Percentiles rank a stretch among this genome's conserved stretches.
Evolutionary conservation across 1,140 invertebrate species (phyloP).

Genomic region (Medauroidea extradentata): DNA sequence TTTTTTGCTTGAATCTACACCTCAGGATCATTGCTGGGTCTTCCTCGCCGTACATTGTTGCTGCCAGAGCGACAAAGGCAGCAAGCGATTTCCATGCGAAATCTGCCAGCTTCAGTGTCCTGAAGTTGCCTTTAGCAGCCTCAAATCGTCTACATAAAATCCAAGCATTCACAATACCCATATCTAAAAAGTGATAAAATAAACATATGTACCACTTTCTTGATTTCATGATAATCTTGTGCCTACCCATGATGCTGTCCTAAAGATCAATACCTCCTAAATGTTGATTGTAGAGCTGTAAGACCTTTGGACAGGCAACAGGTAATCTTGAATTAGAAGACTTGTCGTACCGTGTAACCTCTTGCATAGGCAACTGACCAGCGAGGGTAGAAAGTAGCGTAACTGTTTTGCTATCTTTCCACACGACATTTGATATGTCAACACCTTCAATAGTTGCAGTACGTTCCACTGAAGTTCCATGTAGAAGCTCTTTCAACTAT

Average conservation of each 20-base stretch:
- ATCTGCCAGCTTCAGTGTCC: background rate
- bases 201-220: constrained; percentile 28
- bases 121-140: background rate
- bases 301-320: background rate
- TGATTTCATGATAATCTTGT: constrained; percentile 24
- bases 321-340: background rate
- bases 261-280: constrained; percentile 33
- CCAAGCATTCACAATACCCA: constrained; percentile 24
- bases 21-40: background rate
- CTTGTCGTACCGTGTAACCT: background rate
- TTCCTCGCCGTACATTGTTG: background rate
- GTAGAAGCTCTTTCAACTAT: background rate
- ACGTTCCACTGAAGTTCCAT: background rate
- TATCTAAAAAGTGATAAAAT: constrained; percentile 30
- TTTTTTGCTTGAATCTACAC: background rate
- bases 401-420: constrained; percentile 1
- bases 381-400: constrained; percentile 1
- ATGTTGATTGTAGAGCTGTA: constrained; percentile 11
- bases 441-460: constrained; percentile 1
- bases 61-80: background rate
- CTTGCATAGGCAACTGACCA: background rate
- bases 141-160: background rate
- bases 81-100: background rate
- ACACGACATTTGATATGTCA: constrained; percentile 4
- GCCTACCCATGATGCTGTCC: constrained; percentile 33